Conservation (phyloP, 2,797 vertebrate genomes). For the Danio aesculapii region DNA sequence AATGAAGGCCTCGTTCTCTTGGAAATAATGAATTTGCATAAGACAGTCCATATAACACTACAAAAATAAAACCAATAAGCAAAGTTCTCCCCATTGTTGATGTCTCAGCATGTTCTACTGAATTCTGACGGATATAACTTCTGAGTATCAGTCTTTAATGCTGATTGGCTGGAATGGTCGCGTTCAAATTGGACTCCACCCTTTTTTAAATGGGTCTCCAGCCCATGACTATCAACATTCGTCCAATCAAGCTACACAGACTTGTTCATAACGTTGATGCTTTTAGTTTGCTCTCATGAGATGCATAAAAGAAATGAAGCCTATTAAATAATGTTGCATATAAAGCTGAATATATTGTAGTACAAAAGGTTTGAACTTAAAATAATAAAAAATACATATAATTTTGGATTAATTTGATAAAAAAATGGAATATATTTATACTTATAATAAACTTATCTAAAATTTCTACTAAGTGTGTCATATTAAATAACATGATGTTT, state of each 20-base stretch:
- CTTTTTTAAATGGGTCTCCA: conserved; percentile 3
- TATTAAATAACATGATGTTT: no score
- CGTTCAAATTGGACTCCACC: conserved; percentile 15
- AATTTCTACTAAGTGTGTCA: no score
- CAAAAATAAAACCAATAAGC: neutral
- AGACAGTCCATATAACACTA: neutral
- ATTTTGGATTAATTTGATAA: no score
- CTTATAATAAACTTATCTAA: no score
- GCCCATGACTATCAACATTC: conserved; percentile 27
- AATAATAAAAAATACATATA: no score
- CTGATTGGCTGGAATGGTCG: neutral
- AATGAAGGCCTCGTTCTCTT: neutral
- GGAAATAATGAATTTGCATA: neutral
- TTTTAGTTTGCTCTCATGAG: neutral
- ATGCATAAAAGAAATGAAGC: no score
- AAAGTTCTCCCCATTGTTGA: conserved; percentile 2
- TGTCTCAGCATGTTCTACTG: neutral
- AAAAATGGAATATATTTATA: no score
- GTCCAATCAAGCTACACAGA: no score
- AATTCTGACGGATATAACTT: neutral
- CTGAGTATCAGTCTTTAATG: neutral
- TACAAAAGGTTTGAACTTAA: no score
- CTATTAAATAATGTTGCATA: no score
- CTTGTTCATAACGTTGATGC: no score
- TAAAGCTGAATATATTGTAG: no score